Conservation (phyloP, 2,888 invertebrate genomes). For the Piscicola geometra region DNA sequence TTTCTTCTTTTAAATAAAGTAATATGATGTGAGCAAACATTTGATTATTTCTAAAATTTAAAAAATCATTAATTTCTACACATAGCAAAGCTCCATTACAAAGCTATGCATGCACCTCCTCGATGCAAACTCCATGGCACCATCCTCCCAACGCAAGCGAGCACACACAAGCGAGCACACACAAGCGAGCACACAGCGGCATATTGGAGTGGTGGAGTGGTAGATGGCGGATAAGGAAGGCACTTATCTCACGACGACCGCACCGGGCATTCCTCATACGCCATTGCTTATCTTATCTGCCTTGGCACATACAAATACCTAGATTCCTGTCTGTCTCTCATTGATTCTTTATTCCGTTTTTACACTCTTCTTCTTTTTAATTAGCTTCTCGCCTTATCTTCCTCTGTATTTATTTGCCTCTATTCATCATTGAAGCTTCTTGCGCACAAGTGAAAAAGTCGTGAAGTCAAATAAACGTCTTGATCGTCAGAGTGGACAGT, state of each 20-base stretch:
- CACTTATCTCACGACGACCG: slow-evolving; percentile 7
- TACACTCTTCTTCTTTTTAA: too few species aligned
- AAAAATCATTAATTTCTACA: neutral
- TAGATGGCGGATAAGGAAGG: neutral
- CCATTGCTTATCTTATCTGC: neutral
- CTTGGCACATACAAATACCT: slow-evolving; percentile 13
- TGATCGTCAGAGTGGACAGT: neutral
- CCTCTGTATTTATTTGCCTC: too few species aligned
- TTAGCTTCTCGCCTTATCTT: too few species aligned
- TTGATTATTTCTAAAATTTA: neutral
- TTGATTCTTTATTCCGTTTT: too few species aligned
- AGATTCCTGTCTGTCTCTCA: slow-evolving; percentile 13
- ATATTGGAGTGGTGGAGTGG: neutral
- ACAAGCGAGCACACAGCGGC: neutral
- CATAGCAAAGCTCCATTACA: too few species aligned
- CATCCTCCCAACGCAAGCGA: too few species aligned
- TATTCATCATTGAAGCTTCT: too few species aligned
- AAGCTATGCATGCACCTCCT: too few species aligned
- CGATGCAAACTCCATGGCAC: too few species aligned
- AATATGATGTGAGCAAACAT: too few species aligned
- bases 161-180: too few species aligned
- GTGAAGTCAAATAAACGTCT: neutral
- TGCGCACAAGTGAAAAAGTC: neutral
- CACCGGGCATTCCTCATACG: slow-evolving; percentile 4
- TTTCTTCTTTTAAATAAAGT: too few species aligned